Evolutionary conservation across 23 tunicate genomes (phyloP), one percentile per base, ranked within the genome.

Genomic region (Halocynthia roretzi): DNA sequence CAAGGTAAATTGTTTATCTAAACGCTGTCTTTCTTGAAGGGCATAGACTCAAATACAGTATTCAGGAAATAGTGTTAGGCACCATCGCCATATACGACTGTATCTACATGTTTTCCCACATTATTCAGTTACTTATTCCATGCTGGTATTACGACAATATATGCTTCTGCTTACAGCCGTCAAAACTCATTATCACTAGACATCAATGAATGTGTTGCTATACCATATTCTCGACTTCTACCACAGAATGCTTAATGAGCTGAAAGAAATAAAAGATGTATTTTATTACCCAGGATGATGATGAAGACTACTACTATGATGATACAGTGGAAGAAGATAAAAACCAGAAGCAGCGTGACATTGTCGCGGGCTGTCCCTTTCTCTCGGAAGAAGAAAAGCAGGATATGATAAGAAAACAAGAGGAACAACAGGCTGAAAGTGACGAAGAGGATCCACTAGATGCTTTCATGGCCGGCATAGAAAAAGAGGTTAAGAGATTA

Each of bases 361-460:
- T 92, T 55, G 62, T 92, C 5, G 85, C 91, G 7, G 98, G 93
- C 4, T 86, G 92, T 75, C 98, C 98, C n/a, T 92, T 92, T 82
- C 78, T 92, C 8, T 70, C 84, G 11, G 98, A 92, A 74, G 90
- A 86, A 50, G 98, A 92, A 51, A 92, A 92, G 72, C 67, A 83
- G 91, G 84, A 88, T n/a, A 83, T 88, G 84, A 31, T 55, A 22
- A 52, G 56, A 18, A 77, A 77, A 61, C 85, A 83, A 20, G 70
- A 89, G 52, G 83, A 83, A 72, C 91, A 91, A 54, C 44, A 31
- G 44, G 44, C 44, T 31, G 78, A 74, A 21, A 54, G 56, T 18
- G 97, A 85, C 15, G 98, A 93, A 87, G 89, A 76, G 31, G 98
- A 93, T 67, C 98, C 98, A 23, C 81, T 93, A 53, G 98, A 93